These are phyloP conservation scores for Mystacides longicornis DNA, from an alignment of 2,888 invertebrate genomes.

Conservation along the genomic window DNA sequence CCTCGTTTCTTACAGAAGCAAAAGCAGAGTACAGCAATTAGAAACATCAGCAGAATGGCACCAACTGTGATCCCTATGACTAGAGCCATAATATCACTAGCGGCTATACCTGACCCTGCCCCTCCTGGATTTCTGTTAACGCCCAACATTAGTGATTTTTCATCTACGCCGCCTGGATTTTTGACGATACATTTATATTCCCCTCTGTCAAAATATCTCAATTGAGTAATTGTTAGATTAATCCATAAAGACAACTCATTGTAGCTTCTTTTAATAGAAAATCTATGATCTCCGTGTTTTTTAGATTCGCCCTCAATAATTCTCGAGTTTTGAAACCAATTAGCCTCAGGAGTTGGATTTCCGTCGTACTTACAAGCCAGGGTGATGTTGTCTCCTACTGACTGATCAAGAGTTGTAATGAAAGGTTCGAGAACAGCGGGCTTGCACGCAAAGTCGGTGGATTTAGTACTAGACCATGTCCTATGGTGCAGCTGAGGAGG, in stretches of 20 bases:
- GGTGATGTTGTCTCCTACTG: slow-evolving; percentile 59
- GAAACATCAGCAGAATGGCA: slow-evolving; percentile 45
- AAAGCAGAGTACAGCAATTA: slow-evolving; percentile 47
- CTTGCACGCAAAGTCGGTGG: slow-evolving; percentile 73
- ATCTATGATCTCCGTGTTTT: slow-evolving; percentile 45
- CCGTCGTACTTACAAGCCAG: slow-evolving; percentile 69
- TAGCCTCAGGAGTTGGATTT: slow-evolving; percentile 67
- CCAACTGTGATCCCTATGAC: slow-evolving; percentile 46
- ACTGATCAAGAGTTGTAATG: slow-evolving; percentile 51
- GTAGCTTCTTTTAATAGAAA: slow-evolving; percentile 41
- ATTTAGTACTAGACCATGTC: slow-evolving; percentile 63
- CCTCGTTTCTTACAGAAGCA: slow-evolving; percentile 50
- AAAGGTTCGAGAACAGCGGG: slow-evolving; percentile 66
- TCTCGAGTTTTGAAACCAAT: slow-evolving; percentile 63
- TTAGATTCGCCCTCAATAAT: slow-evolving; percentile 49
- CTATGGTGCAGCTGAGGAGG: slow-evolving; percentile 62
- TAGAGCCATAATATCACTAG: slow-evolving; percentile 48
- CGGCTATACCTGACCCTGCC: slow-evolving; percentile 40
- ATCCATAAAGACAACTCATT: slow-evolving; percentile 51
- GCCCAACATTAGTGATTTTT: slow-evolving; percentile 63
- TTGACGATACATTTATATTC: slow-evolving; percentile 74
- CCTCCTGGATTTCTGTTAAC: slow-evolving; percentile 36
- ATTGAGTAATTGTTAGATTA: slow-evolving; percentile 61
- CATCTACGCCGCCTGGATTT: slow-evolving; percentile 73
- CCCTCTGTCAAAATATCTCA: slow-evolving; percentile 58